Evolutionary conservation across 2,113 vertebrate genomes (phyloP).

Genomic region (Amblyopsis rosae): DNA sequence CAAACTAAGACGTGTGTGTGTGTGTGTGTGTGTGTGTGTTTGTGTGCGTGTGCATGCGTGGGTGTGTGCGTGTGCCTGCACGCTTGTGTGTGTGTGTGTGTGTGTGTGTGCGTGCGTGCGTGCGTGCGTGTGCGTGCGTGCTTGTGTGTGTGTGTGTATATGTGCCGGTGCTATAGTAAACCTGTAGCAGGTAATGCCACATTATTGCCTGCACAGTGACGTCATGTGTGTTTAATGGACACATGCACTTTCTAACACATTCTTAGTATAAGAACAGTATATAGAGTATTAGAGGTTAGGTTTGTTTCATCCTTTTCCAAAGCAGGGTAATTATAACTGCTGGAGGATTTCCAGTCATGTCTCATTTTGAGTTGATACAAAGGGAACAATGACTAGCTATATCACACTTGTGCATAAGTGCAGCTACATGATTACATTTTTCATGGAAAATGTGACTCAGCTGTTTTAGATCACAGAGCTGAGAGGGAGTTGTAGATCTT

Average conservation of each 20-base stretch:
- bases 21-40: neutral
- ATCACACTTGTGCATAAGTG: slow-evolving; percentile 5
- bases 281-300: slow-evolving; percentile 29
- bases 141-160: slow-evolving; percentile 9
- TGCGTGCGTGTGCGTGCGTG: neutral
- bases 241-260: slow-evolving; percentile 11
- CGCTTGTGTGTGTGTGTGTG: neutral
- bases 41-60: neutral
- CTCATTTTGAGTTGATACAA: slow-evolving; percentile 18
- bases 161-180: slow-evolving; percentile 29
- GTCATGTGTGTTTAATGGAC: slow-evolving; percentile 44
- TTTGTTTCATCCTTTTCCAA: slow-evolving; percentile 25
- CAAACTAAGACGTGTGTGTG: neutral
- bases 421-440: slow-evolving; percentile 11
- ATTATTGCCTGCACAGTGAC: slow-evolving; percentile 29
- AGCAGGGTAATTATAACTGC: slow-evolving; percentile 38
- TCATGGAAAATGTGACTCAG: slow-evolving; percentile 39
- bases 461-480: slow-evolving; percentile 14
- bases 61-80: neutral
- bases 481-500: slow-evolving; percentile 3
- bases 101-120: neutral
- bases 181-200: slow-evolving; percentile 36
- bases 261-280: slow-evolving; percentile 10
- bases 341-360: slow-evolving; percentile 31
- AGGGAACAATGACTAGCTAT: slow-evolving; percentile 24